Base-by-base conservation (phyloP, 2,797 vertebrate species). In the Arnoldichthys spilopterus region DNA sequence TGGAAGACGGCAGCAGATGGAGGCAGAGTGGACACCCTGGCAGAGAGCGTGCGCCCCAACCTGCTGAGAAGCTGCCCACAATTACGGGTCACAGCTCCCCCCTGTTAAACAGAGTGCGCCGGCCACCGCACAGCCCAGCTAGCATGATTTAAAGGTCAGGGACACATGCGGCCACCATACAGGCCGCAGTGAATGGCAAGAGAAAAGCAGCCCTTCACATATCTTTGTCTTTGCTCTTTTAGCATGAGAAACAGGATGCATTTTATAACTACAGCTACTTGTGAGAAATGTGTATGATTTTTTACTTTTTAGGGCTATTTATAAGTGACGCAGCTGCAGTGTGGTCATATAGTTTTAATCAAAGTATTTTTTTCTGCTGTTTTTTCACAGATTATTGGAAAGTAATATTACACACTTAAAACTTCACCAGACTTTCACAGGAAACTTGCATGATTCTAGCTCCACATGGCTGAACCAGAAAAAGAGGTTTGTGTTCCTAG, bases 1-100 rank as follows among this genome's bases (percentile, higher is more conserved):
- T 88, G 88, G 85, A 92, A 91, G 93, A 94, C 95, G 88, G 93
- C 85, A 88, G 95, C 97, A 98, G 97, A 98, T 97, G 96, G 97
- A 97, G 92, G 89, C 90, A 85, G 94, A 94, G 92, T 83, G 93
- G 95, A 95, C 95, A 92, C 91, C 62, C 8, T 83, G 82, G 93
- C 92, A 92, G 91, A 94, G 92, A 94, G 40, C 20, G 93, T 89
- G 89, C 89, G 92, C 89, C 86, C 86, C 76, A 93, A 94, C 94
- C 96, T 95, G 95, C 96, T 94, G 92, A 89, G 93, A 96, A 93
- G 94, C 95, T 93, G 95, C 92, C 92, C 89, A 85, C 94, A 92
- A 94, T 95, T 91, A 96, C 83, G 94, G 96, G 96, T 96, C 96
- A 95, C 95, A 94, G 93, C 92, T 93, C 89, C 91, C 91, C 88